Evolutionary conservation across 2,888 invertebrate species (phyloP).

Genomic region (Leucophora obtusa): DNA sequence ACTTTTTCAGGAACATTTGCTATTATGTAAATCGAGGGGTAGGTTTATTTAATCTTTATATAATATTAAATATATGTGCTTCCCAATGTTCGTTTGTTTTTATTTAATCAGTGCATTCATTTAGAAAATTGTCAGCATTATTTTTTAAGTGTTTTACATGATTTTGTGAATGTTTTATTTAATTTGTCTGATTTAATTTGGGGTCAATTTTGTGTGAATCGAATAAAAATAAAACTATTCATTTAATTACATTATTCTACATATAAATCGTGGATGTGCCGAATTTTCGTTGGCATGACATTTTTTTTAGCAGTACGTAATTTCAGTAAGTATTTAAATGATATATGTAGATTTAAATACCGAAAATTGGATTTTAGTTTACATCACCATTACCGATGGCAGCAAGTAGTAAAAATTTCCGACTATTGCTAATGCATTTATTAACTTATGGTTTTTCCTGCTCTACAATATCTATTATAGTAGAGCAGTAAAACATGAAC

Average conservation of each 20-base stretch:
- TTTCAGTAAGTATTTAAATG: too few species aligned
- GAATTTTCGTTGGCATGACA: too few species aligned
- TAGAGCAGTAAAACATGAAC: too few species aligned
- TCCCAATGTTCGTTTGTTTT: slow-evolving; percentile 27
- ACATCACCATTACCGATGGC: too few species aligned
- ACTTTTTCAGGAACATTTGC: too few species aligned
- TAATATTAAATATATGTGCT: neutral
- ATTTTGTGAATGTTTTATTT: slow-evolving; percentile 39
- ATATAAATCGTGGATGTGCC: neutral
- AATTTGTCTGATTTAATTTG: slow-evolving; percentile 33
- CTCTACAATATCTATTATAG: too few species aligned
- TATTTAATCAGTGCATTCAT: slow-evolving; percentile 45
- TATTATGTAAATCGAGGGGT: neutral
- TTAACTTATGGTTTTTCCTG: too few species aligned
- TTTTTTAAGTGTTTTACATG: slow-evolving; percentile 25
- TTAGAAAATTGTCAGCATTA: slow-evolving; percentile 47
- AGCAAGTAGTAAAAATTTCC: too few species aligned
- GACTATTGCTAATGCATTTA: too few species aligned
- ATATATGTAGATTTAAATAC: too few species aligned
- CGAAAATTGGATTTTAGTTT: too few species aligned
- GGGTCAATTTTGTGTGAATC: neutral
- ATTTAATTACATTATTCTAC: neutral
- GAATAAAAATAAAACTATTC: neutral
- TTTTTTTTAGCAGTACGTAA: too few species aligned
- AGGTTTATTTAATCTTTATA: slow-evolving; percentile 11